These are phyloP conservation scores for Eupithecia tripunctaria DNA, from an alignment of 2,888 invertebrate species.

Conservation along the genomic window DNA sequence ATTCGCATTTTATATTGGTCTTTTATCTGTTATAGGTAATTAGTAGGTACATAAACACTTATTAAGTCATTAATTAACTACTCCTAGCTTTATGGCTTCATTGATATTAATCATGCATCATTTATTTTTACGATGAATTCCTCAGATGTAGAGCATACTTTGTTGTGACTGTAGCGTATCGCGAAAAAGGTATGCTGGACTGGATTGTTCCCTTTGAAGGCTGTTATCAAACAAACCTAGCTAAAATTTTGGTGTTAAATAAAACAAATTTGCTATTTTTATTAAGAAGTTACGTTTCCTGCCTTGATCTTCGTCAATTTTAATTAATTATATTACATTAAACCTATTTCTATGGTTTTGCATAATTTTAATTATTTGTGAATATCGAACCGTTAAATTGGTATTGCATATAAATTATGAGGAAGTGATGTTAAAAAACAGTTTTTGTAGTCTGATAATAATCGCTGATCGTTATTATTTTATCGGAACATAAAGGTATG, in stretches of 20 bases:
- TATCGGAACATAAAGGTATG: constrained; percentile 45
- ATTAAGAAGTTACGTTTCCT: neutral
- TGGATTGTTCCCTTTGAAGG: neutral
- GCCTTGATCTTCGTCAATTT: neutral
- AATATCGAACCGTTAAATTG: neutral
- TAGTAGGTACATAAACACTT: neutral
- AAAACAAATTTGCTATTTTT: neutral
- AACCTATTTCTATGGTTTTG: neutral
- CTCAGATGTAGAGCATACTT: constrained; percentile 31
- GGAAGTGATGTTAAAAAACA: neutral
- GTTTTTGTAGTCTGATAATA: constrained; percentile 48
- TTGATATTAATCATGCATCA: constrained; percentile 4
- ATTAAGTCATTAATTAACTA: neutral
- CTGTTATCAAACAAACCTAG: neutral
- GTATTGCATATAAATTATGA: neutral
- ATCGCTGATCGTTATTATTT: constrained; percentile 57
- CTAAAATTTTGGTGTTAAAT: neutral
- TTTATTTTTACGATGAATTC: constrained; percentile 11
- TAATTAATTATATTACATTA: neutral
- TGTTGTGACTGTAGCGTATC: constrained; percentile 20
- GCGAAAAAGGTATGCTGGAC: neutral
- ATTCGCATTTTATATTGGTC: neutral
- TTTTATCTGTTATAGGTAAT: neutral
- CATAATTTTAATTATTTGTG: neutral
- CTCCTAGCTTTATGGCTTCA: neutral